Evolutionary conservation across 1,140 invertebrate genomes (phyloP).

Genomic region (Colletes latitarsis): DNA sequence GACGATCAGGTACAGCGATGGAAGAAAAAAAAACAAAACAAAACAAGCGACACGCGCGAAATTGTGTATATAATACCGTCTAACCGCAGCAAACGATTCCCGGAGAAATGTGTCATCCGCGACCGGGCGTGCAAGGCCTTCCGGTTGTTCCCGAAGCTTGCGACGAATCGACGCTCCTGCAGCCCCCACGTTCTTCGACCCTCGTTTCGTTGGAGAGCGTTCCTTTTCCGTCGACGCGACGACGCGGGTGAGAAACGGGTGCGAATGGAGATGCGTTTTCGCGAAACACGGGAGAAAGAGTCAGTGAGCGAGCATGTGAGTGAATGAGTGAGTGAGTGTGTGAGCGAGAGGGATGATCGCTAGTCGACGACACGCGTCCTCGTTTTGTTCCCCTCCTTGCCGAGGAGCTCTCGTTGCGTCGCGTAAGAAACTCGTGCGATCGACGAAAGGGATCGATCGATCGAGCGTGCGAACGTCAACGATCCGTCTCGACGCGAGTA

Average conservation of each 20-base stretch:
- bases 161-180: constrained; percentile 20
- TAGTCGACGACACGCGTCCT: not conserved
- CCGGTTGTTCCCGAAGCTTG: not conserved
- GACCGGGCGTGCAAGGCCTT: not conserved
- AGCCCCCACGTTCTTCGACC: not conserved
- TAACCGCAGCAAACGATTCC: not conserved
- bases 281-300: not conserved
- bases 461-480: not conserved
- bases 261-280: not conserved
- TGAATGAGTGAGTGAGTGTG: too few relatives aligned
- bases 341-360: too few relatives aligned
- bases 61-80: not conserved
- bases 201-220: not conserved
- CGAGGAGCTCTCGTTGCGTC: not conserved
- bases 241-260: not conserved
- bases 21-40: not conserved
- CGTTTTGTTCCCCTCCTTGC: not conserved
- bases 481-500: not conserved
- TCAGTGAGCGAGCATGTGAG: not conserved
- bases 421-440: not conserved
- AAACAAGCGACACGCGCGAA: not conserved
- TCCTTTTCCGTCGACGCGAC: not conserved
- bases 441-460: not conserved
- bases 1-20: not conserved
- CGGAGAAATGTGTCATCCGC: not conserved